Evolutionary conservation across 92 coral and sea anemone genomes (phyloP), one percentile per base, ranked within the genome.

Genomic region (Virgularia gustaviana): DNA sequence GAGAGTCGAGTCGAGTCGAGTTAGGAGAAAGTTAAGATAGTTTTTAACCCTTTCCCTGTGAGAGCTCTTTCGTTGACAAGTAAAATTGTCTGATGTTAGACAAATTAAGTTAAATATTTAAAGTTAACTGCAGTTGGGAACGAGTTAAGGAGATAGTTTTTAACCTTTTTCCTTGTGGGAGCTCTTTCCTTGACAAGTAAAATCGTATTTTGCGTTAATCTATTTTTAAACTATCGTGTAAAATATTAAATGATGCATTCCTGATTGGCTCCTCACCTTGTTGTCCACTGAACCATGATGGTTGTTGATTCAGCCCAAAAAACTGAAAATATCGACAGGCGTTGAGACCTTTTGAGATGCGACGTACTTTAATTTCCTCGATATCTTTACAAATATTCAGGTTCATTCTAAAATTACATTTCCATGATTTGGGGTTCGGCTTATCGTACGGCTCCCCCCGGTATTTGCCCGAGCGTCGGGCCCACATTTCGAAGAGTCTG

Each of bases 361-460:
- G 25, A 9, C 55, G 39, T 0, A 32, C 10, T 31, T 33, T 49
- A 4, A 68, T 16, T 37, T 68, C 75, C 0, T 1, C 24, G 61
- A 68, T 68, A 51, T 49, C 33, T 22, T 51, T 68, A 12, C 75
- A 68, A 68, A 68, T 68, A 51, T 68, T 68, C 45, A 68, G 55
- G 25, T 68, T 68, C 75, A 68, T 68, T 32, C 75, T 28, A 19
- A 68, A 68, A 15, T 68, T 68, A 47, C 75, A 68, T 34, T 68
- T 68, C 75, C 75, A 68, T 3, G 75, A 68, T 49, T 68, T 68
- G 0, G 75, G 75, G 35, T 68, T 68, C 20, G 75, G 75, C 0
- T 0, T 12, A 31, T 68, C 75, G 30, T 20, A 10, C n/a, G n/a
- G n/a, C 29, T 51, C 29, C n/a, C 27, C 4, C 0, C 62, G 75